phyloP scores from a whole-genome alignment of 1,140 invertebrate species.

The Zaprionus ornatus region DNA sequence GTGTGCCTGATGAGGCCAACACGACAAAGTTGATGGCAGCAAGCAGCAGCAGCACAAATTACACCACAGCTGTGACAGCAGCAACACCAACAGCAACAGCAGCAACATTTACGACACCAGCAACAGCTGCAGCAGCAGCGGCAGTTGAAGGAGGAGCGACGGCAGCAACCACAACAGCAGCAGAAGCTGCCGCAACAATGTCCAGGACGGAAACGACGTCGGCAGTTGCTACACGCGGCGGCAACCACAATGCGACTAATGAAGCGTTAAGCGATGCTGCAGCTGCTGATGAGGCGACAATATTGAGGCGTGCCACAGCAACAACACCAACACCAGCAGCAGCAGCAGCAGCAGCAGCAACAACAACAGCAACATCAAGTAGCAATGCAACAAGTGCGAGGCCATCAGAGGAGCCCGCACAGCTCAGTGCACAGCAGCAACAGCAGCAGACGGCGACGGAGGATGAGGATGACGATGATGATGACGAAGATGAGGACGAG shows the following conservation, averaged over 20 bases:
- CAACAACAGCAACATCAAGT: slow-evolving; percentile 11
- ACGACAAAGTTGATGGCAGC: slow-evolving; percentile 40
- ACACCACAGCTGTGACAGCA: slow-evolving; percentile 30
- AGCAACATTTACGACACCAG: slow-evolving; percentile 17
- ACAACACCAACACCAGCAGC: slow-evolving; percentile 16
- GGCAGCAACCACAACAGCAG: slow-evolving; percentile 1
- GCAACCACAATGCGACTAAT: slow-evolving; percentile 72
- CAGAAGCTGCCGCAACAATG: slow-evolving; percentile 4
- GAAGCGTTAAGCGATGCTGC: slow-evolving; percentile 70
- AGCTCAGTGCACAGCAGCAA: slow-evolving; percentile 46
- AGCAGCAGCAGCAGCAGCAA: slow-evolving; percentile 8
- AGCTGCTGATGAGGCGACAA: slow-evolving; percentile 50
- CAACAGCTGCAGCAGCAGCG: not conserved
- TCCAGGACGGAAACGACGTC: slow-evolving; percentile 6
- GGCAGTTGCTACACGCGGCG: slow-evolving; percentile 31
- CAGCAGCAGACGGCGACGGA: slow-evolving; percentile 19
- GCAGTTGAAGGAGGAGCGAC: slow-evolving; percentile 17
- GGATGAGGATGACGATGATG: slow-evolving; percentile 64
- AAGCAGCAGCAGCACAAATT: slow-evolving; percentile 47
- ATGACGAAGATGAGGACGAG: slow-evolving; percentile 64
- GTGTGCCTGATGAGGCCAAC: slow-evolving; percentile 48
- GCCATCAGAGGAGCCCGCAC: slow-evolving; percentile 19
- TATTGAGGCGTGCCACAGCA: slow-evolving; percentile 51
- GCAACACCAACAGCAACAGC: not conserved
- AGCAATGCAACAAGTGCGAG: slow-evolving; percentile 64